A percentile compares a stretch with the other conserved stretches of the same genome.
phyloP scores from a whole-genome alignment of 2,888 invertebrate genomes.

The Calephelis perditalis region DNA sequence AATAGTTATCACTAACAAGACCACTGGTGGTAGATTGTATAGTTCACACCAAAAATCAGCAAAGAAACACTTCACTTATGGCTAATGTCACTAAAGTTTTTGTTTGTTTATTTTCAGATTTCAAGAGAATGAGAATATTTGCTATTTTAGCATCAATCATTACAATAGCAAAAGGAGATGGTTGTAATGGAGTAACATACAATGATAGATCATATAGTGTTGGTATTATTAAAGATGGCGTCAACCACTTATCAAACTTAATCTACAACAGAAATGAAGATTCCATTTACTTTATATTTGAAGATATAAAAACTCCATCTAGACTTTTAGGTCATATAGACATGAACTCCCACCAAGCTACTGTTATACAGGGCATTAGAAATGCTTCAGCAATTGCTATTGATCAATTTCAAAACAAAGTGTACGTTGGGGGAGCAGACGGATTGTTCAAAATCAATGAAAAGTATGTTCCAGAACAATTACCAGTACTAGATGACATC shows the following conservation, averaged over 20 bases:
- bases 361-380: constrained; percentile 49
- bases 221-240: constrained; percentile 55
- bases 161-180: constrained; percentile 38
- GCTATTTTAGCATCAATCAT: constrained; percentile 33
- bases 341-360: constrained; percentile 39
- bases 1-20: too few relatives aligned
- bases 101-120: not conserved
- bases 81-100: too few relatives aligned
- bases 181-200: constrained; percentile 50
- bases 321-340: constrained; percentile 48
- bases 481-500: constrained; percentile 53
- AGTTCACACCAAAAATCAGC: too few relatives aligned
- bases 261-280: constrained; percentile 52
- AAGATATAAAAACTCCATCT: constrained; percentile 42
- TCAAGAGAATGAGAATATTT: constrained; percentile 34
- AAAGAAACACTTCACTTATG: too few relatives aligned
- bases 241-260: constrained; percentile 51
- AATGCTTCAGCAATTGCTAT: constrained; percentile 59
- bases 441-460: constrained; percentile 54
- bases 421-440: constrained; percentile 56
- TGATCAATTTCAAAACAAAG: constrained; percentile 48
- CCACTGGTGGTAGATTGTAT: too few relatives aligned
- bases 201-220: constrained; percentile 51
- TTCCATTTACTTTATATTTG: constrained; percentile 56
- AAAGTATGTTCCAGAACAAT: constrained; percentile 45